These are phyloP conservation scores for Lacerta bilineata DNA, from an alignment of 2,797 vertebrate genomes.

Conservation along the genomic window DNA sequence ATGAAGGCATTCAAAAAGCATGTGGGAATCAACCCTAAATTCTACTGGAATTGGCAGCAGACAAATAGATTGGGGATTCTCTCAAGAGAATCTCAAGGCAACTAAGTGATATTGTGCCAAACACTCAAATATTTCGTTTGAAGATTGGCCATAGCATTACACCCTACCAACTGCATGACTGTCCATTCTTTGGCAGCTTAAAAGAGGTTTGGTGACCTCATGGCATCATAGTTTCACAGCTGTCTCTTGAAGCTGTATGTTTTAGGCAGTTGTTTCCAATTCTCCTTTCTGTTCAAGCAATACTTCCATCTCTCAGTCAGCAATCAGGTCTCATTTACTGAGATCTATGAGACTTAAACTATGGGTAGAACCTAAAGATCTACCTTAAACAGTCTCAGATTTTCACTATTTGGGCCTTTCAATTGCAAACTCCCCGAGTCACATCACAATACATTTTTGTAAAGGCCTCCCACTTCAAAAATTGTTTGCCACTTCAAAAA, in stretches of 20 bases:
- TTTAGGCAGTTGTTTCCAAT: background rate
- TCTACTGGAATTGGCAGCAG: background rate
- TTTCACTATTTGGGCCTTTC: background rate
- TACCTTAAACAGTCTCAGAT: background rate
- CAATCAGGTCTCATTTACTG: background rate
- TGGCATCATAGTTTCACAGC: background rate
- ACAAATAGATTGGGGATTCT: background rate
- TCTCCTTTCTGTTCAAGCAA: slow-evolving; percentile 11
- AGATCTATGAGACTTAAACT: background rate
- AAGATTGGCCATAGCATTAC: background rate
- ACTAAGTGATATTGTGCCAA: background rate
- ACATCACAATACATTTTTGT: background rate
- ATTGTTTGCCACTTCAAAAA: background rate
- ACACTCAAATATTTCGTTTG: background rate
- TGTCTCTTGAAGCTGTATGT: background rate
- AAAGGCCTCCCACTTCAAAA: background rate
- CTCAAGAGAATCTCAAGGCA: background rate
- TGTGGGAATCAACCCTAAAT: background rate
- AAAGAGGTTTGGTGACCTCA: background rate
- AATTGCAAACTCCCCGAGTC: no score
- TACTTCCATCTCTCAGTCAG: background rate
- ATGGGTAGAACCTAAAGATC: background rate
- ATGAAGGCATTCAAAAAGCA: background rate
- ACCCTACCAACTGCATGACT: background rate
- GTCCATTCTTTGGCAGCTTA: background rate